phyloP scores from a whole-genome alignment of 2,113 vertebrate species.

The Mustela lutreola region DNA sequence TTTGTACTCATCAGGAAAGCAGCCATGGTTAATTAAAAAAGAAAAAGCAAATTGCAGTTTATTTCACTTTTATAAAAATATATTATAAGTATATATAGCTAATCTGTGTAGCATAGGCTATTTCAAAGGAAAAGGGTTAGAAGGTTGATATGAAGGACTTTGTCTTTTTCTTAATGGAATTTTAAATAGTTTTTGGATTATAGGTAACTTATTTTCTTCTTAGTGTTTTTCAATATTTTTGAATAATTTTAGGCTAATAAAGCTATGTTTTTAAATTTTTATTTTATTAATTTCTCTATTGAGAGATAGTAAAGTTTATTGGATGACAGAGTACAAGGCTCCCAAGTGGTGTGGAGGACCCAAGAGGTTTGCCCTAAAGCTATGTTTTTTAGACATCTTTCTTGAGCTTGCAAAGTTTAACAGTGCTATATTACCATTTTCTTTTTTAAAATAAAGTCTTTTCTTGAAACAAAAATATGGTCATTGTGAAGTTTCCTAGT shows the following conservation, averaged over 20 bases:
- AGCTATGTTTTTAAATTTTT: background rate
- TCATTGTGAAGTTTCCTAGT: background rate
- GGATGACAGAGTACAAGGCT: too few relatives aligned
- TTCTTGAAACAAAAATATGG: constrained; percentile 25
- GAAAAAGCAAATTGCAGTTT: background rate
- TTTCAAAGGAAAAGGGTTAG: background rate
- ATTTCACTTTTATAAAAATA: background rate
- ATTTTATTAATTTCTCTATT: too few relatives aligned
- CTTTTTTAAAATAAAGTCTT: background rate
- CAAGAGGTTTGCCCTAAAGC: too few relatives aligned
- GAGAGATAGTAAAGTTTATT: too few relatives aligned
- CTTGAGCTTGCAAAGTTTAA: background rate
- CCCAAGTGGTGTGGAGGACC: too few relatives aligned
- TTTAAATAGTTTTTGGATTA: background rate
- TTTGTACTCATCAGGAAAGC: background rate
- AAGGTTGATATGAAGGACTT: background rate
- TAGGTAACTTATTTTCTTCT: background rate
- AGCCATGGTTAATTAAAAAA: background rate
- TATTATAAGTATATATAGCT: background rate
- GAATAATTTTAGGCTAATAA: constrained; percentile 6
- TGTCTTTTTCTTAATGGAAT: background rate
- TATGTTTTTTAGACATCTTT: background rate
- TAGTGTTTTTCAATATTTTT: constrained; percentile 20
- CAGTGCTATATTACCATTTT: background rate
- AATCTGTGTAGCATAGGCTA: background rate